Conservation (phyloP, 2,888 invertebrate species). For the Cantharis rufa region DNA sequence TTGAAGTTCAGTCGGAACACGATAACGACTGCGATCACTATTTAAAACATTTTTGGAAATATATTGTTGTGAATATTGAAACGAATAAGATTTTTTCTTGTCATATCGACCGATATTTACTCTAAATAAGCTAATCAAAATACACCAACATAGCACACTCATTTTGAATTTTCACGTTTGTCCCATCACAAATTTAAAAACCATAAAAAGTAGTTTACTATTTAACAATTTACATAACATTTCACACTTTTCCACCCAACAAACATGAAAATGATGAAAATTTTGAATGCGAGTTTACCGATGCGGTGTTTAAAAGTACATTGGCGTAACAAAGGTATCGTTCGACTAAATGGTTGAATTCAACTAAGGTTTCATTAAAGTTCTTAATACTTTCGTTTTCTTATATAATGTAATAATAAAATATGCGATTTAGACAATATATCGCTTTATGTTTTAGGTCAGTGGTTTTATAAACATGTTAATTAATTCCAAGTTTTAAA, state of each 20-base stretch:
- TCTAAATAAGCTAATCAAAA: background rate
- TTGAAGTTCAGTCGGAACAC: background rate
- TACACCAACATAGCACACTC: background rate
- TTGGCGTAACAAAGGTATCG: constrained; percentile 12
- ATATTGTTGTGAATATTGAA: background rate
- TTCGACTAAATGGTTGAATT: background rate
- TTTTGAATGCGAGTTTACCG: background rate
- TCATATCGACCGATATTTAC: background rate
- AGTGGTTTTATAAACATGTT: background rate
- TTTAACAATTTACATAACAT: background rate
- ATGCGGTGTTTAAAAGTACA: background rate
- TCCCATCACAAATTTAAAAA: background rate
- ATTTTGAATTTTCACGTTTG: background rate
- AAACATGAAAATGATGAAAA: background rate
- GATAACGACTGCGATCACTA: background rate
- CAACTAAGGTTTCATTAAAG: background rate
- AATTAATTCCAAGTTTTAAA: background rate
- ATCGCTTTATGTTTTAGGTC: background rate
- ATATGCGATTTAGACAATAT: background rate
- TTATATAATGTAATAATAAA: constrained; percentile 14
- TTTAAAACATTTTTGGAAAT: background rate
- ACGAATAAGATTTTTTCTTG: background rate
- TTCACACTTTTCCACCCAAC: background rate
- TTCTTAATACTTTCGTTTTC: constrained; percentile 20
- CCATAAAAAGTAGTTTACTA: background rate